These are phyloP conservation scores for Eupsilia transversa DNA, from an alignment of 2,888 invertebrate genomes.

Conservation along the genomic window DNA sequence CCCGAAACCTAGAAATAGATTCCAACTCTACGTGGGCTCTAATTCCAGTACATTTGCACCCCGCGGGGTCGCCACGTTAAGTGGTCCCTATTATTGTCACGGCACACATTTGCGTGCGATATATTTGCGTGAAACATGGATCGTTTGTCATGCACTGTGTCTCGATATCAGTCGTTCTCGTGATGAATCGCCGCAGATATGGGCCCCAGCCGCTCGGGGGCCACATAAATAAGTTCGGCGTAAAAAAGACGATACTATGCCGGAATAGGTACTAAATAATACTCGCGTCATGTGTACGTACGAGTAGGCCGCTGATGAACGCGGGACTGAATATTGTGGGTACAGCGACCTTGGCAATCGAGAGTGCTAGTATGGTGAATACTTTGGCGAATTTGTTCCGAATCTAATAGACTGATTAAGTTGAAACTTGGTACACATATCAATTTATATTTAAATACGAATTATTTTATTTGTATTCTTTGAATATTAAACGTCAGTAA, in stretches of 20 bases:
- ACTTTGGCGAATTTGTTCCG: too few relatives aligned
- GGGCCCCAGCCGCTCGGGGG: constrained; percentile 47
- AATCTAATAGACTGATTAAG: too few relatives aligned
- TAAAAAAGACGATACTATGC: constrained; percentile 53
- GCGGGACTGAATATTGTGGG: background rate
- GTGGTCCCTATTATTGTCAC: constrained; percentile 59
- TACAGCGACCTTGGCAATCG: background rate
- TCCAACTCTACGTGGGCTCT: constrained; percentile 33
- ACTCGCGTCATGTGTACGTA: constrained; percentile 24
- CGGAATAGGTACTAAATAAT: constrained; percentile 54
- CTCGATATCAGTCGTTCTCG: constrained; percentile 65
- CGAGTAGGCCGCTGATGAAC: constrained; percentile 19
- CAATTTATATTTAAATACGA: background rate
- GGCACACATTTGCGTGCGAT: constrained; percentile 45
- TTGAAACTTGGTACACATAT: too few relatives aligned
- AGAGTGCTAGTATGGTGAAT: background rate
- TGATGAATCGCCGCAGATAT: constrained; percentile 63
- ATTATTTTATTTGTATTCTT: background rate
- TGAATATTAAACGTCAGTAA: constrained; percentile 36
- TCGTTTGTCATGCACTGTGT: constrained; percentile 68
- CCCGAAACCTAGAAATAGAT: constrained; percentile 39
- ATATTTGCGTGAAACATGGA: constrained; percentile 62
- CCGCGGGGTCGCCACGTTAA: constrained; percentile 49
- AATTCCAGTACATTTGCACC: constrained; percentile 40
- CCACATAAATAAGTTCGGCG: constrained; percentile 56